Evolutionary conservation across 2,888 invertebrate species (phyloP), one percentile per base, ranked within the genome.

Genomic region (Bedellia somnulentella): DNA sequence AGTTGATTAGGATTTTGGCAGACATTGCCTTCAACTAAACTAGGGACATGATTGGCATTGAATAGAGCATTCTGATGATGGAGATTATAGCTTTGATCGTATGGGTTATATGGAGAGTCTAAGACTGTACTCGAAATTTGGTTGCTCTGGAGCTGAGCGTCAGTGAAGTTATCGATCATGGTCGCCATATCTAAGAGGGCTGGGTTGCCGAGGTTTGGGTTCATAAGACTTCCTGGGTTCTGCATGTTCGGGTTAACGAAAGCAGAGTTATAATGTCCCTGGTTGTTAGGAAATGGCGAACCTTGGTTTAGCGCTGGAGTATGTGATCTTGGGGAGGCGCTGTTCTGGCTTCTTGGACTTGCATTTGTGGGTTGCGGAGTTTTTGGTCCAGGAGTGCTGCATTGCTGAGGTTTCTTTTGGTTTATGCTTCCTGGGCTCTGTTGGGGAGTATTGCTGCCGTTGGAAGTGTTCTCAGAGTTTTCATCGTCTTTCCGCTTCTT

Each of bases 81-180:
- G 25, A 85, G 71, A 37, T 82, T 84, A 39, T 81, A 82, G 46
- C 77, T 81, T 49, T 82, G 82, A 37, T 82, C 82, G 26, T 82
- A 81, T 15, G 81, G 61, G 40, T 76, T 76, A 39, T 82, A 81
- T 6, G 84, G 83, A 3, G 82, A 82, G 51, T 89, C 89, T 43
- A 88, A 60, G 4, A 89, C 89, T 9, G 89, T 91, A 48, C 90
- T 90, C 22, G 90, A 89, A 39, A 89, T 88, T 60, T 89, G 89
- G 49, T 89, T 88, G 50, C 87, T 90, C 59, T 91, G 90, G 17
- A 91, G 61, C 49, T 89, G 89, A 11, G 85, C 84, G 47, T 87
- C 86, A 18, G 83, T 83, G 60, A 87, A 86, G 43, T 84, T 85
- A 40, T 87, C 87, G 37, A 87, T 83, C 85, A 87, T 86, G 4